Base-by-base conservation (phyloP, 2,888 invertebrate genomes). In the Conistra vaccinii region DNA sequence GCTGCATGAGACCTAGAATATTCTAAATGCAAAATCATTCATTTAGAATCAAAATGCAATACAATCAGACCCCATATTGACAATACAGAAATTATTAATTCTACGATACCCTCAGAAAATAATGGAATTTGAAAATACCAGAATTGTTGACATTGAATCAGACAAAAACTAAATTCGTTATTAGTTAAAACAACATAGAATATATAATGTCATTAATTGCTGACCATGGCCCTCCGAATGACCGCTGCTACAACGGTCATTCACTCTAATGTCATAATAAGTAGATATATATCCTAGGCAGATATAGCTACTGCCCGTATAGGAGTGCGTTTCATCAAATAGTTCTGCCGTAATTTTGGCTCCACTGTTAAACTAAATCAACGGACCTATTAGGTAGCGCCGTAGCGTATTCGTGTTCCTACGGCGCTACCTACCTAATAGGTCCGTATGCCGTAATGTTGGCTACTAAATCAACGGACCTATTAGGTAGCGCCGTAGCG, bases 181-280 rank as follows among this genome's bases (percentile, higher is more conserved):
- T n/a, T n/a, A n/a, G 20, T 39, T 0, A 29, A 63, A 48, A 14
- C 26, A 42, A 26, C 23, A 6, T 29, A 51, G 26, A n/a, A n/a
- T n/a, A 35, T 14, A 62, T 39, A 39, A 5, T 26, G 17, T 12
- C n/a, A 32, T 32, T 35, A 23, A 10, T 23, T 29, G 39, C 29
- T 45, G 60, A 35, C 76, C 26, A 42, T 60, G 51, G 23, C 42
- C 12, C 42, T 75, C 4, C 6, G 23, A 53, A 58, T n/a, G 51
- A 53, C 42, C 35, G 32, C 23, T 32, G 14, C 2, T 7, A 23
- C 51, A 60, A 23, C 32, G 12, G 51, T 67, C 4, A 45, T 60
- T 60, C 7, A n/a, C 51, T 58, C 7, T 20, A 26, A 48, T 4
- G 12, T 35, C 26, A 35, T 35, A 66, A 60, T 45, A 65, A 1